Percentiles rank a stretch among this genome's conserved stretches.
These are phyloP conservation scores for Aphyosemion australe DNA, from an alignment of 2,113 vertebrate genomes.

Conservation along the genomic window DNA sequence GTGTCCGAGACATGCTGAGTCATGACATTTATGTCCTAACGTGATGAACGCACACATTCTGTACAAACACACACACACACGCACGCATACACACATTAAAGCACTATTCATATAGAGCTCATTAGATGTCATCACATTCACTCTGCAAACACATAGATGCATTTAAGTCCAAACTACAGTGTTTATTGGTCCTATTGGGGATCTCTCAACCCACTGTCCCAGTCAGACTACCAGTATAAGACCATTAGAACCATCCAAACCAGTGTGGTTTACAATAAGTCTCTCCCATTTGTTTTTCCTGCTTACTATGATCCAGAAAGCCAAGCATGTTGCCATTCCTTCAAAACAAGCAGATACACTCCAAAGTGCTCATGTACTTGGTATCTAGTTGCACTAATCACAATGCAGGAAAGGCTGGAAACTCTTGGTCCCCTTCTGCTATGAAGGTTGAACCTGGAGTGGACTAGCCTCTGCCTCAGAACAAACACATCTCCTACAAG, in stretches of 20 bases:
- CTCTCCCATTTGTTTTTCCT: slow-evolving; percentile 29
- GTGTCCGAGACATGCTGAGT: slow-evolving; percentile 44
- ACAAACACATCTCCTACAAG: slow-evolving; percentile 35
- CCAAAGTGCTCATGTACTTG: slow-evolving; percentile 68
- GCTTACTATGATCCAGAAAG: slow-evolving; percentile 47
- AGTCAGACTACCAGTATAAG: slow-evolving; percentile 65
- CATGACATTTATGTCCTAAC: slow-evolving; percentile 29
- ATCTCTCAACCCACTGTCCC: slow-evolving; percentile 51
- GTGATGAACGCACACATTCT: slow-evolving; percentile 29
- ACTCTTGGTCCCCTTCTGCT: slow-evolving; percentile 34
- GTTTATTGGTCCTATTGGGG: slow-evolving; percentile 79
- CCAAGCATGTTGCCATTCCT: slow-evolving; percentile 17
- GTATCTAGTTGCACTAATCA: slow-evolving; percentile 41
- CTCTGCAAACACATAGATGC: slow-evolving; percentile 55
- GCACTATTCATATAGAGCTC: slow-evolving; percentile 66
- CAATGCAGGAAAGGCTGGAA: slow-evolving; percentile 19
- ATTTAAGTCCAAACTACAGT: slow-evolving; percentile 68
- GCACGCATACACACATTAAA: slow-evolving; percentile 31
- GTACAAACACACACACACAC: slow-evolving; percentile 13
- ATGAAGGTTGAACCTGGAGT: slow-evolving; percentile 30
- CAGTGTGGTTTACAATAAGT: slow-evolving; percentile 68
- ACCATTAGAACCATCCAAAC: slow-evolving; percentile 65
- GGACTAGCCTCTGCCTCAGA: slow-evolving; percentile 33
- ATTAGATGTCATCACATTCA: slow-evolving; percentile 53
- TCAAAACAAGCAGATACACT: slow-evolving; percentile 33